Base-by-base conservation (phyloP, 2,888 invertebrate genomes). In the Reticulitermes lucifugus region DNA sequence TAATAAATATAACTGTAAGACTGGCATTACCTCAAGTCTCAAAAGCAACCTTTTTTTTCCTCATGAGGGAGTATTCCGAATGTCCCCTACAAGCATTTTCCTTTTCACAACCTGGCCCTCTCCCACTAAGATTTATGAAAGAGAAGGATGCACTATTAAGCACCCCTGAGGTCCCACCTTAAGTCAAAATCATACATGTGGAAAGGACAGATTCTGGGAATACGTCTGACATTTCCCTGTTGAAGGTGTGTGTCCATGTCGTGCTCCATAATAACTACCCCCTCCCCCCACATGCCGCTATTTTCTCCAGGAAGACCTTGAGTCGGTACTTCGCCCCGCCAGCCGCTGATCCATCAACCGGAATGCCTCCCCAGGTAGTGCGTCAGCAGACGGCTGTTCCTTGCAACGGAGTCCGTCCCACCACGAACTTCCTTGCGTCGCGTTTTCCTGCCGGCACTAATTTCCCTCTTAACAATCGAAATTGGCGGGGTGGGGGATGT, bases 271-370 rank as follows among this genome's bases (percentile, higher is more conserved):
- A 83, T 55, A 59, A 65, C 60, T 35, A 12, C 60, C 41, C 41
- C 59, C 55, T 35, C 35, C 75, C 73, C 35, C 35, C 35, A 41
- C 79, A 79, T 29, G 79, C 46, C 79, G 55, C 79, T 79, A 79
- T 79, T 75, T 79, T 55, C 59, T 75, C 65, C 77, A 59, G 75
- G 85, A 82, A 85, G 81, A 80, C 85, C 85, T 85, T 85, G 83
- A 79, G 71, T 55, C 71, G 85, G 85, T 79, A 81, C 83, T 85
- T 85, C 83, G 83, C 86, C 85, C 85, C 85, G 73, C 85, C 77
- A 79, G 46, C 55, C 83, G 84, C 80, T 46, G 79, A 25, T 79
- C 41, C 80, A 82, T 73, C 85, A 60, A 65, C 75, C 77, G 77
- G 83, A 70, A 83, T 65, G 65, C 55, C 84, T 82, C 83, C 82